Conservation (phyloP, 2,797 vertebrate species). For the Parotocinclus haroldoi region DNA sequence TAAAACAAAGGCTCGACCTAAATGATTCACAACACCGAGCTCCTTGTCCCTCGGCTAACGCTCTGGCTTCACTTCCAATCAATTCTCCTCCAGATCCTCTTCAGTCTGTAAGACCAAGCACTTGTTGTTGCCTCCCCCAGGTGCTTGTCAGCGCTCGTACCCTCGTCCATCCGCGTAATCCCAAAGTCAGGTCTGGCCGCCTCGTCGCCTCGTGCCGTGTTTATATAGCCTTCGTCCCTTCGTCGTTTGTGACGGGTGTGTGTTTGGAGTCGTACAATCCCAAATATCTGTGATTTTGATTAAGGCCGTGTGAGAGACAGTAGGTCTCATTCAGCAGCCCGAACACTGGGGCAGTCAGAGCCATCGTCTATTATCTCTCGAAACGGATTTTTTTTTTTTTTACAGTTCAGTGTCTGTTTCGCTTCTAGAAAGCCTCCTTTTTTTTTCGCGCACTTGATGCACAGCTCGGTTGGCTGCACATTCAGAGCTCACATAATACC, state of each 20-base stretch:
- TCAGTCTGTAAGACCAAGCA: slow-evolving; percentile 12
- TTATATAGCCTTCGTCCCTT: slow-evolving; percentile 40
- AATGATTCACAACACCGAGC: slow-evolving; percentile 3
- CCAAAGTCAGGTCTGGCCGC: slow-evolving; percentile 41
- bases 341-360: slow-evolving; percentile 63
- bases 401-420: slow-evolving; percentile 54
- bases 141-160: slow-evolving; percentile 32
- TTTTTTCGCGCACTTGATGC: slow-evolving; percentile 22
- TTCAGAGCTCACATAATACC: slow-evolving; percentile 1
- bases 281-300: slow-evolving; percentile 69
- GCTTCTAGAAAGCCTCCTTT: slow-evolving; percentile 20
- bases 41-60: slow-evolving; percentile 18
- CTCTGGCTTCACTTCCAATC: slow-evolving; percentile 24
- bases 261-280: slow-evolving; percentile 52
- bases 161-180: slow-evolving; percentile 27
- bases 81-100: slow-evolving; percentile 20
- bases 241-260: slow-evolving; percentile 49
- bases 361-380: slow-evolving; percentile 38
- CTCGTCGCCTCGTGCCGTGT: slow-evolving; percentile 8
- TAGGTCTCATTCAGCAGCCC: slow-evolving; percentile 65
- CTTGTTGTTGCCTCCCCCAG: slow-evolving; percentile 44
- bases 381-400: slow-evolving; percentile 45
- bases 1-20: slow-evolving; percentile 4
- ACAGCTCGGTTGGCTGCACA: neutral
- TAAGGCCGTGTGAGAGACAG: slow-evolving; percentile 68